These are phyloP conservation scores for Micropoecilia bifurca DNA, from an alignment of 2,797 vertebrate genomes.

Conservation along the genomic window DNA sequence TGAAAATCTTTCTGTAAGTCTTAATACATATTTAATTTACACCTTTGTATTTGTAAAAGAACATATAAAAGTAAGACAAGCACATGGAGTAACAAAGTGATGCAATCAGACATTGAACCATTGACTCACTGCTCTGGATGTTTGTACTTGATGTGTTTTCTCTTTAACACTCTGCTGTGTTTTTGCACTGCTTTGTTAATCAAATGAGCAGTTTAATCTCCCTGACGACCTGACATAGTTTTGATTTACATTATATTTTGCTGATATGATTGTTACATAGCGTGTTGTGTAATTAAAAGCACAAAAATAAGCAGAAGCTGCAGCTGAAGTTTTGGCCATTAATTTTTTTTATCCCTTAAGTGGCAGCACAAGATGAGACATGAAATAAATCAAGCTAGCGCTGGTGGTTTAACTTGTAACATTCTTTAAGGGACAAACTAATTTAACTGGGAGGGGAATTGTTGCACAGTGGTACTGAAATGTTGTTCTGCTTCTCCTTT, in stretches of 20 bases:
- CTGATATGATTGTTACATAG: neutral
- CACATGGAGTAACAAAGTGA: neutral
- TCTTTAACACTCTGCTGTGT: neutral
- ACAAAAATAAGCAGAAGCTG: neutral
- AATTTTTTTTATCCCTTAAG: neutral
- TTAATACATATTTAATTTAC: neutral
- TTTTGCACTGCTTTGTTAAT: neutral
- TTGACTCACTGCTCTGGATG: neutral
- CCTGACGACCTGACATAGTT: neutral
- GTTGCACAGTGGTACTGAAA: slow-evolving; percentile 19
- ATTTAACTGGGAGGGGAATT: slow-evolving; percentile 3
- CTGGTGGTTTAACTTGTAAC: neutral
- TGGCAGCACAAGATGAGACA: neutral
- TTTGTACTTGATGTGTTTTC: neutral
- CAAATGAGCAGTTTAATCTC: neutral
- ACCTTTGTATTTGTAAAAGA: neutral
- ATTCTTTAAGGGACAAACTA: slow-evolving; percentile 9
- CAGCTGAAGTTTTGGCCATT: neutral
- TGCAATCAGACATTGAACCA: neutral
- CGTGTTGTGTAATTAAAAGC: slow-evolving; percentile 1
- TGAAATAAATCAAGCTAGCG: slow-evolving; percentile 7
- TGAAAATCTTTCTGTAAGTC: neutral
- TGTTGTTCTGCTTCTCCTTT: neutral
- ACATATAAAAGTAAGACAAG: neutral
- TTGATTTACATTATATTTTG: slow-evolving; percentile 4